These are phyloP conservation scores for Liasis olivaceus DNA, from an alignment of 2,797 vertebrate species.

Conservation along the genomic window DNA sequence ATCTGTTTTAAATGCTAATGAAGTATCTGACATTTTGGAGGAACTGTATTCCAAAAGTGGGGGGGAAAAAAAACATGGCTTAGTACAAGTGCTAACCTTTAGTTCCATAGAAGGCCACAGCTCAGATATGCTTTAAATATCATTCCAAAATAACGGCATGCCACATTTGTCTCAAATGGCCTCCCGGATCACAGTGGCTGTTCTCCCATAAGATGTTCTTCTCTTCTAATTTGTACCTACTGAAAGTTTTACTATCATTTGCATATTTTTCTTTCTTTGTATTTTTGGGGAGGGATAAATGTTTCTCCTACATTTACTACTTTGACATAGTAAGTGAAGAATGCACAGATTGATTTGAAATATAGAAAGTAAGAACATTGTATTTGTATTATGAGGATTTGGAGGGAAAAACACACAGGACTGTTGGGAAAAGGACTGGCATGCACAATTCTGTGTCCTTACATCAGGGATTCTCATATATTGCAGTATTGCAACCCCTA, in stretches of 20 bases:
- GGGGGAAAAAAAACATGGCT: slow-evolving; percentile 17
- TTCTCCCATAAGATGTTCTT: background rate
- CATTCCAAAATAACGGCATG: slow-evolving; percentile 56
- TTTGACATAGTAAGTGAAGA: background rate
- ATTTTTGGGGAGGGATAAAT: background rate
- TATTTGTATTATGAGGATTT: background rate
- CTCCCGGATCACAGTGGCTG: slow-evolving; percentile 46
- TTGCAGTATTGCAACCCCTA: background rate
- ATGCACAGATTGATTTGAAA: background rate
- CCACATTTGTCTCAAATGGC: slow-evolving; percentile 51
- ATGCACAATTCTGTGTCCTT: background rate
- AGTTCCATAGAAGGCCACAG: slow-evolving; percentile 7
- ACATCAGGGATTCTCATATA: background rate
- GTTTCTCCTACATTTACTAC: background rate
- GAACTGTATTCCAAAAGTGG: slow-evolving; percentile 55
- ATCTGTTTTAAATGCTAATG: slow-evolving; percentile 55
- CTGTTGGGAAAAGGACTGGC: background rate
- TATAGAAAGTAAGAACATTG: background rate
- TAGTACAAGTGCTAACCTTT: slow-evolving; percentile 40
- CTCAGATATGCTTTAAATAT: slow-evolving; percentile 56
- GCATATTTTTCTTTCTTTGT: slow-evolving; percentile 6
- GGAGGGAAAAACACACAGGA: background rate
- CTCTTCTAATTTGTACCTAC: slow-evolving; percentile 41
- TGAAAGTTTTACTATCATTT: slow-evolving; percentile 44
- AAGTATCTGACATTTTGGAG: slow-evolving; percentile 40